These are phyloP conservation scores for Rhabdornis inornatus DNA, from an alignment of 2,113 vertebrate species.

Conservation along the genomic window DNA sequence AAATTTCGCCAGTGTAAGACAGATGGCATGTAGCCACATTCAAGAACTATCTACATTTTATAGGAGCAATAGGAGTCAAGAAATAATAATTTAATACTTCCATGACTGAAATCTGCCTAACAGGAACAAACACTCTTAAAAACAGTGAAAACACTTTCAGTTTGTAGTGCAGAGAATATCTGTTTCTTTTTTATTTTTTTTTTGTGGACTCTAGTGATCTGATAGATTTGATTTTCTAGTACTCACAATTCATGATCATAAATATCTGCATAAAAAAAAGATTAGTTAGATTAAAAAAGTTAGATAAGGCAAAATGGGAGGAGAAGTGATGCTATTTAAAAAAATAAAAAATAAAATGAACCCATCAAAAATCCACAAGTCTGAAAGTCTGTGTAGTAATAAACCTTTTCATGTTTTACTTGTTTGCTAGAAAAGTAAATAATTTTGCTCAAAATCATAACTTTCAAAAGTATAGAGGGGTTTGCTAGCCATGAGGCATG, in stretches of 20 bases:
- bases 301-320: neutral
- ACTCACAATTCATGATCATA: neutral
- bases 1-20: neutral
- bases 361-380: neutral
- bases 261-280: neutral
- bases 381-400: neutral
- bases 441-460: neutral
- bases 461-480: neutral
- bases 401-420: neutral
- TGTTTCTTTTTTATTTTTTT: neutral
- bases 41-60: neutral
- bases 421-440: neutral
- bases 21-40: neutral
- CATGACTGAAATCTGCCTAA: neutral
- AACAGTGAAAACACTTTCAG: neutral
- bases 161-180: neutral
- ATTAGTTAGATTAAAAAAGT: neutral
- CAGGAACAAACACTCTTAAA: neutral
- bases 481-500: neutral
- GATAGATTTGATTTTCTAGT: neutral
- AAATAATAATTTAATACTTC: neutral
- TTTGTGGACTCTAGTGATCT: neutral
- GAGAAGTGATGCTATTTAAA: neutral
- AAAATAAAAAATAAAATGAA: neutral
- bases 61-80: neutral